Evolutionary conservation across 2,888 invertebrate genomes (phyloP).

Genomic region (Rhyacophila evoluta): DNA sequence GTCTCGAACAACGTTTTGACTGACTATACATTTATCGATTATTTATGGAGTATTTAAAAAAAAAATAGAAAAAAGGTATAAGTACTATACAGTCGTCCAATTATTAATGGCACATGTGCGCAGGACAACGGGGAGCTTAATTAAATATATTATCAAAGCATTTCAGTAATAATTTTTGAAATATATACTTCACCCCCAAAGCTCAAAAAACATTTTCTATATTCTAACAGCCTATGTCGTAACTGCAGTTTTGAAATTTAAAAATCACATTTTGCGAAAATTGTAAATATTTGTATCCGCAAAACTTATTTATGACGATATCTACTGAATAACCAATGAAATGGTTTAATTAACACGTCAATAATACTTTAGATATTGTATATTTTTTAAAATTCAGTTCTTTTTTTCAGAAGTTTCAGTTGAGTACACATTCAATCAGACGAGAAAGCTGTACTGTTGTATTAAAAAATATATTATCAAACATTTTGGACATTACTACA

Average conservation of each 20-base stretch:
- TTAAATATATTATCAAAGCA: not conserved
- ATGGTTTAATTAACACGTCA: too few species aligned
- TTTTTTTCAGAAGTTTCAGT: too few species aligned
- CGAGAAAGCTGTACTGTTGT: too few species aligned
- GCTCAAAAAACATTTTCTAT: not conserved
- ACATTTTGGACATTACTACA: too few species aligned
- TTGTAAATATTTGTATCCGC: too few species aligned
- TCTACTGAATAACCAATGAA: too few species aligned
- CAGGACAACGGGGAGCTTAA: not conserved
- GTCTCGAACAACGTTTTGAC: not conserved
- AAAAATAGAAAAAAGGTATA: not conserved
- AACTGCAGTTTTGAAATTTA: not conserved
- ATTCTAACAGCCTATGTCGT: not conserved
- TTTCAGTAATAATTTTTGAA: not conserved
- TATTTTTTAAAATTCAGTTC: too few species aligned
- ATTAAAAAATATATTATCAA: too few species aligned
- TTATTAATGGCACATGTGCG: constrained; percentile 12
- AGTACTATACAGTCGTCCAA: constrained; percentile 13
- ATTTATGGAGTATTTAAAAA: not conserved
- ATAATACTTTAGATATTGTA: too few species aligned
- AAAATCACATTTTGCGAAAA: too few species aligned
- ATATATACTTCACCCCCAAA: not conserved
- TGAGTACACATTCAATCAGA: too few species aligned
- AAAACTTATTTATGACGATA: too few species aligned
- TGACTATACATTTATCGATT: not conserved